These are phyloP conservation scores for Zaprionus obscuricornis DNA, from an alignment of 2,888 invertebrate genomes.

Conservation along the genomic window DNA sequence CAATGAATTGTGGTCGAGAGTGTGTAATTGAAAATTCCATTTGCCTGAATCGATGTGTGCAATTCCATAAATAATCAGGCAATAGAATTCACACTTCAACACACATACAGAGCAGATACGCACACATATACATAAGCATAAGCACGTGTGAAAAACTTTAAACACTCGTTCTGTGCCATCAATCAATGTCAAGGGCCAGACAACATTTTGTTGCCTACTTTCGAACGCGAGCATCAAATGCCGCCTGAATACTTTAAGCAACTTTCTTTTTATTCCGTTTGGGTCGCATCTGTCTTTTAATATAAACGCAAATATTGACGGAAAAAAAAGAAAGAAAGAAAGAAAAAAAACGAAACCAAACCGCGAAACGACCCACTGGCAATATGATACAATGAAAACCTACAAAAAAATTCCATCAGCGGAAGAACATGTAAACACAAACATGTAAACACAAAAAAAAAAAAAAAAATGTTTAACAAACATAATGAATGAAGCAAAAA, in stretches of 20 bases:
- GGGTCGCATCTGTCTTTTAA: conserved; percentile 35
- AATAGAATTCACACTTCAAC: conserved; percentile 35
- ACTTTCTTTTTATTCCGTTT: not conserved
- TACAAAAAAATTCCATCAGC: not conserved
- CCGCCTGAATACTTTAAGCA: conserved; percentile 9
- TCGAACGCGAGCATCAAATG: conserved; percentile 10
- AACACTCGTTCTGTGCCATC: conserved; percentile 27
- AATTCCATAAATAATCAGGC: conserved; percentile 42
- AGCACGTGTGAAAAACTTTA: conserved; percentile 18
- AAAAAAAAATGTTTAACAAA: conserved; percentile 17
- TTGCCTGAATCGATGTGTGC: conserved; percentile 20
- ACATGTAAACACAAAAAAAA: too few relatives aligned
- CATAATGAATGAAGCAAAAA: conserved; percentile 22
- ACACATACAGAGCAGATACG: too few relatives aligned
- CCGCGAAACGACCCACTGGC: not conserved
- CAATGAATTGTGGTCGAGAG: conserved; percentile 32
- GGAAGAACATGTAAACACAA: too few relatives aligned
- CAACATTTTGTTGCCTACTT: conserved; percentile 24
- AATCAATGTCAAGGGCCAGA: conserved; percentile 32
- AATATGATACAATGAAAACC: not conserved
- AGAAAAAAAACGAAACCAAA: not conserved
- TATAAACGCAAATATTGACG: conserved; percentile 46
- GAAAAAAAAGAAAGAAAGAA: conserved; percentile 4
- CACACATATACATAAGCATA: too few relatives aligned
- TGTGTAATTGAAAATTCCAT: conserved; percentile 53